Conservation (phyloP, 2,113 vertebrate species). For the Hemicordylus capensis region DNA sequence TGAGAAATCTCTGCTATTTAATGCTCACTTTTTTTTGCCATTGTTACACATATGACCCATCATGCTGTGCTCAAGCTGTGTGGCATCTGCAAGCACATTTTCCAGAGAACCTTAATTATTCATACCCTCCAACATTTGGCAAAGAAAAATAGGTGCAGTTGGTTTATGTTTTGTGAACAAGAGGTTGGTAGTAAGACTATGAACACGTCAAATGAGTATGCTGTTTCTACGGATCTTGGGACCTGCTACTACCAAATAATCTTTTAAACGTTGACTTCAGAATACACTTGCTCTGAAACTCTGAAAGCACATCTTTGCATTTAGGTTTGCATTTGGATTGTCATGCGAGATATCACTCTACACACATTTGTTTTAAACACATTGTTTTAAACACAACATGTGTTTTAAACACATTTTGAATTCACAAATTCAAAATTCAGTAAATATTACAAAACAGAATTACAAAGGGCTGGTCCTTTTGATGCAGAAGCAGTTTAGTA, state of each 20-base stretch:
- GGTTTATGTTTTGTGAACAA: neutral
- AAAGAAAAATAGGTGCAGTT: slow-evolving; percentile 5
- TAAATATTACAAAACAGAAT: neutral
- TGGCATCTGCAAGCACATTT: neutral
- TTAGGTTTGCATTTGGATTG: neutral
- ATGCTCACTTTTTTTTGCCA: neutral
- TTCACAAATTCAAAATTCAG: neutral
- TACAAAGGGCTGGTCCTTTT: neutral
- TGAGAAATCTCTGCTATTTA: neutral
- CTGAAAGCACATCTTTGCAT: neutral
- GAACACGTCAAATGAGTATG: neutral
- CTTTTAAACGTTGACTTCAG: neutral
- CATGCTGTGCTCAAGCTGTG: slow-evolving; percentile 12
- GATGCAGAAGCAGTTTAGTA: neutral
- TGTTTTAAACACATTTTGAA: too few relatives aligned
- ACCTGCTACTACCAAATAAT: neutral
- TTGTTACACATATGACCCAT: neutral
- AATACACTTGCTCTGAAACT: neutral
- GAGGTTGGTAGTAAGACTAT: neutral
- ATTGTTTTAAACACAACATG: too few relatives aligned
- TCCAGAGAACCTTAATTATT: slow-evolving; percentile 14
- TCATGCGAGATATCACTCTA: too few relatives aligned
- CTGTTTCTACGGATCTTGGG: neutral
- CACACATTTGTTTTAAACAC: too few relatives aligned
- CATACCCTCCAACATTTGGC: slow-evolving; percentile 1